phyloP scores from a whole-genome alignment of 2,888 invertebrate genomes.

The Temnothorax ravouxi region DNA sequence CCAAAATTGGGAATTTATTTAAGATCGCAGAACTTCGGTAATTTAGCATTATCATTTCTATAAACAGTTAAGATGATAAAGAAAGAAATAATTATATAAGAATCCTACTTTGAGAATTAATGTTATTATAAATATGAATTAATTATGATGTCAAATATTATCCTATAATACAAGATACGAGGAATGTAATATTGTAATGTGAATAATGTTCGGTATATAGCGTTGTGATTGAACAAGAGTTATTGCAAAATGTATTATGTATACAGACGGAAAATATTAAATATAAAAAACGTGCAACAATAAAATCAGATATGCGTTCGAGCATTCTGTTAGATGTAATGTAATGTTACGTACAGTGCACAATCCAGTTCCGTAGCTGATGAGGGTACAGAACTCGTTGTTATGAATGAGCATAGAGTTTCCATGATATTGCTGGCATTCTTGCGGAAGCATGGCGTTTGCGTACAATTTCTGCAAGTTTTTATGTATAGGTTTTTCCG shows the following conservation, averaged over 20 bases:
- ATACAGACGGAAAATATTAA: neutral
- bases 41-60: neutral
- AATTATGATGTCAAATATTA: constrained; percentile 2
- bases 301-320: neutral
- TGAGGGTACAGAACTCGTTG: constrained; percentile 39
- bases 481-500: neutral
- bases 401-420: accelerated
- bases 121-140: neutral
- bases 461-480: constrained; percentile 19
- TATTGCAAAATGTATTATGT: neutral
- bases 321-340: neutral
- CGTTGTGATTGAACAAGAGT: neutral
- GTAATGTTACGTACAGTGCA: constrained; percentile 31
- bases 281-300: neutral
- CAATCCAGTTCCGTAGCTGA: constrained; percentile 6
- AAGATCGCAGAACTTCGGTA: neutral
- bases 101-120: neutral
- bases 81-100: neutral
- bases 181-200: neutral
- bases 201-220: neutral
- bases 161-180: neutral
- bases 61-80: neutral
- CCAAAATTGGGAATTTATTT: neutral
- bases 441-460: neutral
- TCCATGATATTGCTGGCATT: neutral